These are phyloP conservation scores for Todiramphus saurophagus DNA, from an alignment of 2,113 vertebrate genomes.

Conservation along the genomic window DNA sequence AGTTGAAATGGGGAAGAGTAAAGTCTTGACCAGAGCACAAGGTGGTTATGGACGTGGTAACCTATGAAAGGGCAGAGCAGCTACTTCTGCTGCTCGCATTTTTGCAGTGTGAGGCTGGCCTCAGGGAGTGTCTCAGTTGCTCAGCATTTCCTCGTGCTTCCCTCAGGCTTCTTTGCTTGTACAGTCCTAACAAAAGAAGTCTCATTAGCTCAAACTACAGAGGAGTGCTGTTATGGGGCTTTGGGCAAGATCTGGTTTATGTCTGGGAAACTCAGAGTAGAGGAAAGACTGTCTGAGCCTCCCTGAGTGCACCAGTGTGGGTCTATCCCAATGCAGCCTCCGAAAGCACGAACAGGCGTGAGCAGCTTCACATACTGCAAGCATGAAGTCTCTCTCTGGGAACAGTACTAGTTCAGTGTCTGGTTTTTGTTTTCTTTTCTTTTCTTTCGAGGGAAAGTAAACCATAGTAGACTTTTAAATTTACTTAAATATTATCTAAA, in stretches of 20 bases:
- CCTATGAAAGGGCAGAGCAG: background rate
- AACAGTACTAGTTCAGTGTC: background rate
- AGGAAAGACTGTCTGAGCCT: background rate
- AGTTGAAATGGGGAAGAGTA: background rate
- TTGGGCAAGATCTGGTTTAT: background rate
- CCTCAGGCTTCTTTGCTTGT: constrained; percentile 3
- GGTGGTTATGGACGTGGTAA: background rate
- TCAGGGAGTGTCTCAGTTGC: background rate
- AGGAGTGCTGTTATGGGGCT: background rate
- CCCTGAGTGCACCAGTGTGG: fast-evolving
- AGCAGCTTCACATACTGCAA: background rate
- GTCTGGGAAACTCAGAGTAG: fast-evolving
- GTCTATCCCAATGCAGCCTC: background rate
- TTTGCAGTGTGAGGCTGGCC: fast-evolving
- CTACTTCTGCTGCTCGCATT: fast-evolving
- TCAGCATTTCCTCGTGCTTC: background rate
- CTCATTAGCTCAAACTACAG: constrained; percentile 1
- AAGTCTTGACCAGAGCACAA: background rate
- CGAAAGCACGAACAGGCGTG: fast-evolving
- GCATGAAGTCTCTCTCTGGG: background rate
- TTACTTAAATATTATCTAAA: background rate
- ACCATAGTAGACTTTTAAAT: background rate
- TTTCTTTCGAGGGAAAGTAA: background rate
- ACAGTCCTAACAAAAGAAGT: background rate
- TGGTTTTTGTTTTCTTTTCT: too few relatives aligned